phyloP scores from a whole-genome alignment of 53 echinoderm and acorn worm genomes.

The Holothuria leucospilota region DNA sequence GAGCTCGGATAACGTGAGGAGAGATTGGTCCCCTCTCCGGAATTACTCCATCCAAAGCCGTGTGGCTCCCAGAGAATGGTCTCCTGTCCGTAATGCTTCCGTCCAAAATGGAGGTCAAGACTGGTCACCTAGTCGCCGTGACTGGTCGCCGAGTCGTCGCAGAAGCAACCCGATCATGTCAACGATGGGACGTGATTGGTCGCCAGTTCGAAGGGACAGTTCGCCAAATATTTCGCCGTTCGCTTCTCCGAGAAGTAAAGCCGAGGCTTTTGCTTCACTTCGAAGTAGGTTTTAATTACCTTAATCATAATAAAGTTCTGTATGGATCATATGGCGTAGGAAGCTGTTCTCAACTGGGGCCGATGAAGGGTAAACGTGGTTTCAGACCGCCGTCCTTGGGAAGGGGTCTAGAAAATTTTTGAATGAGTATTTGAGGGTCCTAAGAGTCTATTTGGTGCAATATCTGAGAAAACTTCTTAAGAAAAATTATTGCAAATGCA shows the following conservation, averaged over 20 bases:
- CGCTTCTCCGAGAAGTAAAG: slow-evolving; percentile 34
- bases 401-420: too few relatives aligned
- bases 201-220: slow-evolving; percentile 11
- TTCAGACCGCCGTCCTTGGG: too few relatives aligned
- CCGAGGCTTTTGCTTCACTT: slow-evolving; percentile 35
- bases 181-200: slow-evolving; percentile 8
- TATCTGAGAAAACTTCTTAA: too few relatives aligned
- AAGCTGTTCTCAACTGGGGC: too few relatives aligned
- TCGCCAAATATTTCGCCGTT: slow-evolving; percentile 14
- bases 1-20: too few relatives aligned
- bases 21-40: slow-evolving; percentile 20
- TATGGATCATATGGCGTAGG: too few relatives aligned
- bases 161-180: not conserved
- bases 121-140: slow-evolving; percentile 18
- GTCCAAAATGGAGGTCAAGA: not conserved
- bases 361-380: too few relatives aligned
- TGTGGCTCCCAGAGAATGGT: slow-evolving; percentile 18
- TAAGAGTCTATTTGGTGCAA: too few relatives aligned
- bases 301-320: too few relatives aligned
- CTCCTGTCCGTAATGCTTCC: not conserved
- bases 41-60: not conserved
- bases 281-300: slow-evolving; percentile 4
- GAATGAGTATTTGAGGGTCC: too few relatives aligned
- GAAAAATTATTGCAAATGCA: too few relatives aligned
- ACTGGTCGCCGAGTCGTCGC: slow-evolving; percentile 17